Evolutionary conservation across 2,888 invertebrate genomes (phyloP), one percentile per base, ranked within the genome.

Genomic region (Imbricaverruca yamaguchii): DNA sequence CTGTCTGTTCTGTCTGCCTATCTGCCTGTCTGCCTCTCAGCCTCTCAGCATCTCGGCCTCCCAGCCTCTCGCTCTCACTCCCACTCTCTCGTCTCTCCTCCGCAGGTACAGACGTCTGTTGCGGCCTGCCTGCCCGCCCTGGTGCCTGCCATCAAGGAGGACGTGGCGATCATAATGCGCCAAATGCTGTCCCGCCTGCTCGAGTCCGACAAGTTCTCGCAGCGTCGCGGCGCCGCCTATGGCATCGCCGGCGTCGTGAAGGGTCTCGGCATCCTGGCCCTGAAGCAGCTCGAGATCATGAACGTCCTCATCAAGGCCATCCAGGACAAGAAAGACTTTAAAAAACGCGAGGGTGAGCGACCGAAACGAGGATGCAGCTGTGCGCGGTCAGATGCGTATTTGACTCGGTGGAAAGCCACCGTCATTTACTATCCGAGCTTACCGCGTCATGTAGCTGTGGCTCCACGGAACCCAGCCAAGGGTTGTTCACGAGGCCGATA

Each of bases 211-310:
- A 95, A 94, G 85, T 98, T 97, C 87, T 97, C 97, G 2, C 94
- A 95, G 86, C 90, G 94, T 87, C 92, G 95, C 88, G 99, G 99
- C 18, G 98, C 99, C 0, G 98, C 98, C 0, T 98, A 98, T 87
- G 98, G 98, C 18, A 91, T 99, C 82, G 98, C 98, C 0, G 98
- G 98, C 2, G 86, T 91, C 67, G 95, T 99, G 81, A 98, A 98
- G 88, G 99, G 99, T 0, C 92, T 98, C 87, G 98, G 98, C 53
- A 98, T 99, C 84, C 89, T 98, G 63, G 94, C 96, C 0, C 89
- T 98, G 81, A 98, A 97, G 86, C 97, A 98, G 85, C 90, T 96
- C 79, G 96, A 98, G 85, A 96, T 98, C 74, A 98, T 98, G 95
- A 93, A 93, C 6, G 94, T 94, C 83, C 89, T 98, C 80, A 96